A percentile compares a stretch with the other conserved stretches of the same genome.
phyloP scores from a whole-genome alignment of 2,888 invertebrate genomes.

The Drosophila antonietae region DNA sequence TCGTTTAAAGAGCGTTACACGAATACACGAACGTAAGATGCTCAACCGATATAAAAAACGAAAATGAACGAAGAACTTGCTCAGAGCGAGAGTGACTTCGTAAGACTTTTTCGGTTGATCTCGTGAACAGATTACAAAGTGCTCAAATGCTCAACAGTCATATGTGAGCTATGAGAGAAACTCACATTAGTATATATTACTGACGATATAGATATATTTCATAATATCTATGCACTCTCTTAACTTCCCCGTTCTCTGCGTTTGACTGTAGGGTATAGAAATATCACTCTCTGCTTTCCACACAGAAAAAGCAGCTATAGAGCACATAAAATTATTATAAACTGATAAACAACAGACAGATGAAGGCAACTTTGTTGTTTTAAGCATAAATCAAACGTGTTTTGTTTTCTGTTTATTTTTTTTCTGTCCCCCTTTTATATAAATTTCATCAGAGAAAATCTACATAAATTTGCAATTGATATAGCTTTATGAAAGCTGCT shows the following conservation, averaged over 20 bases:
- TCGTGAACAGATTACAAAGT: too few species aligned
- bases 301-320: background rate
- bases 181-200: too few species aligned
- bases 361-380: constrained; percentile 4
- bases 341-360: constrained; percentile 3
- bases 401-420: background rate
- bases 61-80: too few species aligned
- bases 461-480: constrained; percentile 16
- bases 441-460: constrained; percentile 8
- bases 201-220: background rate
- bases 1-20: too few species aligned
- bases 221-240: background rate
- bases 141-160: too few species aligned
- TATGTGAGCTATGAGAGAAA: too few species aligned
- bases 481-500: constrained; percentile 6
- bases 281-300: background rate
- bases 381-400: constrained; percentile 4
- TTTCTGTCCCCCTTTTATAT: background rate
- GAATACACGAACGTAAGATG: too few species aligned
- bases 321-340: constrained; percentile 1
- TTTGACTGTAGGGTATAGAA: background rate
- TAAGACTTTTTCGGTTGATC: too few species aligned
- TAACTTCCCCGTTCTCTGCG: background rate
- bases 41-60: too few species aligned
- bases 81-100: too few species aligned